Evolutionary conservation across 2,888 invertebrate species (phyloP).

Genomic region (Archips xylosteana): DNA sequence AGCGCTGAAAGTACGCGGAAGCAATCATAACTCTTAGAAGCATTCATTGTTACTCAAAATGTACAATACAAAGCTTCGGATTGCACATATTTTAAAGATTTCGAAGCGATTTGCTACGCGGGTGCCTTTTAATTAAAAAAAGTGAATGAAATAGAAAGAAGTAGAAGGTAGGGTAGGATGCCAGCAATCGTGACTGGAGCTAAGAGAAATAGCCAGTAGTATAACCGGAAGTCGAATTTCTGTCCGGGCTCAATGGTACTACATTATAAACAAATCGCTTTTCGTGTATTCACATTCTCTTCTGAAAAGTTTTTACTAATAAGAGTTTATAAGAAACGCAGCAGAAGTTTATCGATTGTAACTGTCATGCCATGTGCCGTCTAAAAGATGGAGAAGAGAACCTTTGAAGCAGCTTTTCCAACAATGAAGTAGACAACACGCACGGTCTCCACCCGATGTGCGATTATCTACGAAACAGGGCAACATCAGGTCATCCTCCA

Average conservation of each 20-base stretch:
- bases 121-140: slow-evolving; percentile 82
- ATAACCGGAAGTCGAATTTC: slow-evolving; percentile 70
- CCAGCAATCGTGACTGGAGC: slow-evolving; percentile 82
- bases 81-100: slow-evolving; percentile 72
- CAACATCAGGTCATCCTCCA: slow-evolving; percentile 80
- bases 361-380: slow-evolving; percentile 85
- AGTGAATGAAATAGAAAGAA: slow-evolving; percentile 79
- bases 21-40: slow-evolving; percentile 74
- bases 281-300: slow-evolving; percentile 83
- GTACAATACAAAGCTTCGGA: slow-evolving; percentile 75
- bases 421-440: slow-evolving; percentile 85
- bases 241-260: slow-evolving; percentile 73
- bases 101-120: slow-evolving; percentile 82
- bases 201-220: slow-evolving; percentile 76
- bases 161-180: slow-evolving; percentile 77
- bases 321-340: slow-evolving; percentile 84
- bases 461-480: slow-evolving; percentile 85
- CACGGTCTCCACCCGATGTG: slow-evolving; percentile 80
- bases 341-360: slow-evolving; percentile 84
- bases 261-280: slow-evolving; percentile 71
- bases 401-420: slow-evolving; percentile 86
- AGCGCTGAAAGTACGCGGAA: slow-evolving; percentile 78
- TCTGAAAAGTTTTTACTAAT: slow-evolving; percentile 79
- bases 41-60: slow-evolving; percentile 68
- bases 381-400: slow-evolving; percentile 84